Percentiles rank a stretch among this genome's conserved stretches.
These are phyloP conservation scores for Bhutanitis thaidina DNA, from an alignment of 2,888 invertebrate species.

Conservation along the genomic window DNA sequence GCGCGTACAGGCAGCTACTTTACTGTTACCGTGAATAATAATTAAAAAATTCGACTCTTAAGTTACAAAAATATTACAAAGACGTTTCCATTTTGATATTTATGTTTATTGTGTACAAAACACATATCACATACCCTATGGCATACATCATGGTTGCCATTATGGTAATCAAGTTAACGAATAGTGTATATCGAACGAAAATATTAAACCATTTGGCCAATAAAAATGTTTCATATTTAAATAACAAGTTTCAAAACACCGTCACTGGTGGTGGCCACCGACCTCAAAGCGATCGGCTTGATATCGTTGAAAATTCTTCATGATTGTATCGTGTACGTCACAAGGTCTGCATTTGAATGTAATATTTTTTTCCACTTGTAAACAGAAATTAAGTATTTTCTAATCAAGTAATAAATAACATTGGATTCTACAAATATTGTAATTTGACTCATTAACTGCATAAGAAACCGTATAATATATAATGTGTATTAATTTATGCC, in stretches of 20 bases:
- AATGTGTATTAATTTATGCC: slow-evolving; percentile 35
- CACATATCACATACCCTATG: not conserved
- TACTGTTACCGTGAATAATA: too few relatives aligned
- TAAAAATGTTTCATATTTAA: slow-evolving; percentile 27
- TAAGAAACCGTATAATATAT: slow-evolving; percentile 36
- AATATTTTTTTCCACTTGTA: slow-evolving; percentile 1
- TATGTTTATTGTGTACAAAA: not conserved
- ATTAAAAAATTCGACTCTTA: too few relatives aligned
- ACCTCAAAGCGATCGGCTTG: slow-evolving; percentile 26
- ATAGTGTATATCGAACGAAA: slow-evolving; percentile 2
- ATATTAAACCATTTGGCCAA: slow-evolving; percentile 13
- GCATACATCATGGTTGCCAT: not conserved
- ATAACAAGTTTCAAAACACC: slow-evolving; percentile 43
- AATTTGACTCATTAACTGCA: slow-evolving; percentile 43
- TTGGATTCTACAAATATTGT: slow-evolving; percentile 41
- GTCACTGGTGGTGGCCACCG: slow-evolving; percentile 31
- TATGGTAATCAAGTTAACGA: slow-evolving; percentile 10
- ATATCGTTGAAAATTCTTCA: slow-evolving; percentile 13
- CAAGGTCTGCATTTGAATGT: slow-evolving; percentile 24
- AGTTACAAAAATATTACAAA: too few relatives aligned
- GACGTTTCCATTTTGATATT: not conserved
- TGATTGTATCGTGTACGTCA: not conserved
- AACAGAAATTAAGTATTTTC: slow-evolving; percentile 26
- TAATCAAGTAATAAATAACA: slow-evolving; percentile 38
- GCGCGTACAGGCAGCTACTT: too few relatives aligned